Conservation (phyloP, 92 coral and sea anemone genomes). For the Siderastrea radians region DNA sequence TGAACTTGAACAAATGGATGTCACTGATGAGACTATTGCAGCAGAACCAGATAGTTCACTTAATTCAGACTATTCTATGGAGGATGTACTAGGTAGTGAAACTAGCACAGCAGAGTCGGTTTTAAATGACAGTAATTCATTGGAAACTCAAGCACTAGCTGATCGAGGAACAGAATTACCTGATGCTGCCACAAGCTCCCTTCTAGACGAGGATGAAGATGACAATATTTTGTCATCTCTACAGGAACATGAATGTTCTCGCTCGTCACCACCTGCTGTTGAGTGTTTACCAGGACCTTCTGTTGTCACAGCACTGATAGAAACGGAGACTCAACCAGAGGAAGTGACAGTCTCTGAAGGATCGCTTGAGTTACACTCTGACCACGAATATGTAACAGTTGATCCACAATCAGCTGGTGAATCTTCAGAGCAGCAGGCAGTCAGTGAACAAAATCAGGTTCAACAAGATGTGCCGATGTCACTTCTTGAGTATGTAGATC, state of each 20-base stretch:
- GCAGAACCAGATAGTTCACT: constrained; percentile 29
- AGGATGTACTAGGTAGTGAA: constrained; percentile 7
- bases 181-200: constrained; percentile 7
- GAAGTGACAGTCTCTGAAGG: constrained; percentile 11
- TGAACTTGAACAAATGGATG: constrained; percentile 74
- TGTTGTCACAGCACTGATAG: constrained; percentile 34
- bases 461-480: constrained; percentile 26
- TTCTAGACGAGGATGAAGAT: constrained; percentile 9
- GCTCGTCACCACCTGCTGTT: constrained; percentile 20
- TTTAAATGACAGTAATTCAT: constrained; percentile 5
- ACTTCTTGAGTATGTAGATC: constrained; percentile 74
- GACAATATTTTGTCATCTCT: neutral
- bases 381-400: neutral
- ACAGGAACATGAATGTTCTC: constrained; percentile 13
- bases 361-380: neutral
- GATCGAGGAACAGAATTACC: constrained; percentile 29
- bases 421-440: neutral
- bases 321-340: constrained; percentile 10
- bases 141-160: neutral
- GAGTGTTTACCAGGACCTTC: constrained; percentile 34
- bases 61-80: constrained; percentile 38
- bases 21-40: constrained; percentile 21
- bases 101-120: neutral
- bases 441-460: neutral
- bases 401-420: neutral